Conservation (phyloP, 2,113 vertebrate genomes). For the Laticauda laticaudata region DNA sequence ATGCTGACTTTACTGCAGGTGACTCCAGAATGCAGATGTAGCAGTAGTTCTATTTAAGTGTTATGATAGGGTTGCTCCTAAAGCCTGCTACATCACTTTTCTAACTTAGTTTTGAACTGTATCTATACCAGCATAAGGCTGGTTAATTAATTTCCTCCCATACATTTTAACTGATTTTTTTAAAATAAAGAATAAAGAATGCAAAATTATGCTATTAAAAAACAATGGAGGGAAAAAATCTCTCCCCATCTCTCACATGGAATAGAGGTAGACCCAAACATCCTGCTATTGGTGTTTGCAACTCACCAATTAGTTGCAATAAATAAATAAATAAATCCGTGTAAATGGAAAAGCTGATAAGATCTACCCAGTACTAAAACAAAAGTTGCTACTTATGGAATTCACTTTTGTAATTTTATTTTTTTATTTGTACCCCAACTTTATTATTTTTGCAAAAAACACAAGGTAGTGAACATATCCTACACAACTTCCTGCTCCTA, state of each 20-base stretch:
- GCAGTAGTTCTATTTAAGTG: neutral
- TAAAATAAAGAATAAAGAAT: neutral
- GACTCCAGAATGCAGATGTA: neutral
- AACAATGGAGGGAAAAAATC: neutral
- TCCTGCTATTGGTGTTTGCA: neutral
- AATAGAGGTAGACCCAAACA: neutral
- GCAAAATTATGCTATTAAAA: neutral
- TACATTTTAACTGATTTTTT: neutral
- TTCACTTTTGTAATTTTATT: neutral
- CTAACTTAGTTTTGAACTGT: neutral
- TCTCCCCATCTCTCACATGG: neutral
- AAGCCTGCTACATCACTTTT: neutral
- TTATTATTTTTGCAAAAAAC: neutral
- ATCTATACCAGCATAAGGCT: neutral
- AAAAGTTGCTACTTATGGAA: neutral
- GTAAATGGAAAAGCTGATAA: neutral
- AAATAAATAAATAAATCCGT: neutral
- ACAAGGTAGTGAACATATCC: neutral
- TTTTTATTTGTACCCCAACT: neutral
- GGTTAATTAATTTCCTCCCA: neutral
- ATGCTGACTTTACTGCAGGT: neutral
- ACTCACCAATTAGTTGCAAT: neutral
- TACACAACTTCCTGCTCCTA: neutral
- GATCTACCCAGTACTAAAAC: neutral
- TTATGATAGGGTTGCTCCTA: neutral